Percentiles rank a stretch among this genome's conserved stretches.
Conservation (phyloP, 2,113 vertebrate species). For the Psophia crepitans region DNA sequence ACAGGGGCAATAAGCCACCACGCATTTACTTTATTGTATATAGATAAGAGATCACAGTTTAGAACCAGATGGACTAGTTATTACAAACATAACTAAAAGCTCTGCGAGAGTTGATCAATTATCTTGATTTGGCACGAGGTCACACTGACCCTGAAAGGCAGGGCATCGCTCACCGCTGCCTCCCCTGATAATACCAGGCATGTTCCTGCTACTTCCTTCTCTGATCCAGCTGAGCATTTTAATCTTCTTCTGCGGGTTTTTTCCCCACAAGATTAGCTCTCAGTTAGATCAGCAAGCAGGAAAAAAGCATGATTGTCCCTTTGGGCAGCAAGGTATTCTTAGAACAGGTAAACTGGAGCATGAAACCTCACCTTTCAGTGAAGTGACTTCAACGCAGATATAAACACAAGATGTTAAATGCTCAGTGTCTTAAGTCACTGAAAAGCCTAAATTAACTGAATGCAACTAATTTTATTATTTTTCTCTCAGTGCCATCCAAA, state of each 20-base stretch:
- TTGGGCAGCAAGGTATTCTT: not conserved
- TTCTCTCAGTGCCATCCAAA: not conserved
- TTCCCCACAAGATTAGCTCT: not conserved
- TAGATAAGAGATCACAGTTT: not conserved
- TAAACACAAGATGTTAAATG: not conserved
- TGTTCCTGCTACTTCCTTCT: not conserved
- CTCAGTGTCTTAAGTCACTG: not conserved
- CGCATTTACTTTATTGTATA: not conserved
- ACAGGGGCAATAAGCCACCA: not conserved
- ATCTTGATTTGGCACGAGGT: not conserved
- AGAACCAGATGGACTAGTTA: not conserved
- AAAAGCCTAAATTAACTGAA: not conserved
- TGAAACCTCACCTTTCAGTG: not conserved
- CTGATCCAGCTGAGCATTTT: not conserved
- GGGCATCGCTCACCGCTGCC: accelerated
- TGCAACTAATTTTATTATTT: not conserved
- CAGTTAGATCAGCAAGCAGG: not conserved
- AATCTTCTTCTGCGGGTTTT: not conserved
- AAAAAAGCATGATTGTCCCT: not conserved
- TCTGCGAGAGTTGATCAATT: not conserved
- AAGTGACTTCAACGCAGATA: not conserved
- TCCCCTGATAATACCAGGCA: not conserved
- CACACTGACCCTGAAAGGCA: not conserved
- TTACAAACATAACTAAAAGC: not conserved
- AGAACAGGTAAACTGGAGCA: not conserved